Percentiles rank a stretch among this genome's conserved stretches.
Conservation (phyloP, 2,888 invertebrate genomes). For the Acholoe squamosa region DNA sequence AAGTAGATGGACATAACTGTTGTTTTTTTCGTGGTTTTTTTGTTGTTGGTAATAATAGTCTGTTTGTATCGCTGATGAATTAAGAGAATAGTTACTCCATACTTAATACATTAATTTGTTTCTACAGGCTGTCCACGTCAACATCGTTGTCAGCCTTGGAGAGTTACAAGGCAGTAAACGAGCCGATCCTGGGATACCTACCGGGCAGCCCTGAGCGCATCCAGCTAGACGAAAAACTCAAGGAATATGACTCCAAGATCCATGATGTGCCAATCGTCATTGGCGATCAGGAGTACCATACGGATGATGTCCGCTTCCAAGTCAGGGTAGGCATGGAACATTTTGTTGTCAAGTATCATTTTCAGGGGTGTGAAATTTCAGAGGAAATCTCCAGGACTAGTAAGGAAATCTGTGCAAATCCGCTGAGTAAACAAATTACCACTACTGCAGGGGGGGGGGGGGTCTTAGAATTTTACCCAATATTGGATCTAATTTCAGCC, state of each 20-base stretch:
- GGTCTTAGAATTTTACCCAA: no score
- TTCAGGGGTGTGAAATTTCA: no score
- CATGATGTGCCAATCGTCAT: slow-evolving; percentile 98
- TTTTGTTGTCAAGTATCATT: no score
- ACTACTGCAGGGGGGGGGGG: no score
- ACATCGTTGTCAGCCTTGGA: slow-evolving; percentile 30
- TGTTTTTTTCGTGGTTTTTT: not conserved
- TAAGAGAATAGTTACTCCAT: not conserved
- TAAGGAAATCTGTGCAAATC: no score
- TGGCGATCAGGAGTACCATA: slow-evolving; percentile 93
- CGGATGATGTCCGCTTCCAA: slow-evolving; percentile 91
- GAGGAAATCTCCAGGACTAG: no score
- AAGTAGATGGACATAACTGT: no score
- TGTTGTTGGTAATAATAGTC: not conserved
- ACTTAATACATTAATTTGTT: not conserved
- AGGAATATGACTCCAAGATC: slow-evolving; percentile 87
- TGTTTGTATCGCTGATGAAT: not conserved
- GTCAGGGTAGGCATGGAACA: slow-evolving; percentile 82
- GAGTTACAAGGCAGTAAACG: slow-evolving; percentile 82
- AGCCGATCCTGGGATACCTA: slow-evolving; percentile 87
- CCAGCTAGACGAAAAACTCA: slow-evolving; percentile 89
- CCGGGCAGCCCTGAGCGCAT: slow-evolving; percentile 92
- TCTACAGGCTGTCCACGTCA: slow-evolving; percentile 57
- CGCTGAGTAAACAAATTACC: no score
- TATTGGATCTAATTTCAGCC: no score